Conservation (phyloP, 1,140 invertebrate species). For the Sminthurinus signatus region DNA sequence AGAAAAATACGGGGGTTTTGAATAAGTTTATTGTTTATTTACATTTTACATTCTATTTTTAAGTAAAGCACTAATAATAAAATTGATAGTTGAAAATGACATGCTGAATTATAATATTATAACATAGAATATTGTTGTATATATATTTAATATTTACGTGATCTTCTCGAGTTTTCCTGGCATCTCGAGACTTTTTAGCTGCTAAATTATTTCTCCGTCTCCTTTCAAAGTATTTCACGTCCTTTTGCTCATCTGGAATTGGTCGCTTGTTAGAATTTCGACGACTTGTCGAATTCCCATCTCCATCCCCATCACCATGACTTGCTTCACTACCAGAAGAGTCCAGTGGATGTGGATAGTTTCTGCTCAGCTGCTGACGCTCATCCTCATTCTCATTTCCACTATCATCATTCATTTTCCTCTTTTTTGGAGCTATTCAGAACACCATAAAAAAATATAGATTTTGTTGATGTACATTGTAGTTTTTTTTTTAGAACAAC, state of each 20-base stretch:
- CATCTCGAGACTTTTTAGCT: slow-evolving; percentile 82
- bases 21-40: not conserved
- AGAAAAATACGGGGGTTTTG: not conserved
- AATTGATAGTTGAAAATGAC: not conserved
- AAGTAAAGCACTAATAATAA: not conserved
- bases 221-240: slow-evolving; percentile 81
- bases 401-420: too few relatives aligned
- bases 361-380: too few relatives aligned
- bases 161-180: slow-evolving; percentile 74
- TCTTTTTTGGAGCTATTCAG: too few relatives aligned
- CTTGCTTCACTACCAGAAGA: too few relatives aligned
- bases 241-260: slow-evolving; percentile 70
- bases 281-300: not conserved
- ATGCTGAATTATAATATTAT: slow-evolving; percentile 4
- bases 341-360: too few relatives aligned
- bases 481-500: too few relatives aligned
- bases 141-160: slow-evolving; percentile 53
- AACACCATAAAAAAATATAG: too few relatives aligned
- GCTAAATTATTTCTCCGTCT: slow-evolving; percentile 81
- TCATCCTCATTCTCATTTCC: too few relatives aligned
- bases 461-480: too few relatives aligned
- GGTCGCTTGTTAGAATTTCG: slow-evolving; percentile 7
- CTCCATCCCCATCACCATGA: too few relatives aligned
- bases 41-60: slow-evolving; percentile 1
- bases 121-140: slow-evolving; percentile 15